Evolutionary conservation across 2,888 invertebrate genomes (phyloP), one percentile per base, ranked within the genome.

Genomic region (Lasioglossum figueresi): DNA sequence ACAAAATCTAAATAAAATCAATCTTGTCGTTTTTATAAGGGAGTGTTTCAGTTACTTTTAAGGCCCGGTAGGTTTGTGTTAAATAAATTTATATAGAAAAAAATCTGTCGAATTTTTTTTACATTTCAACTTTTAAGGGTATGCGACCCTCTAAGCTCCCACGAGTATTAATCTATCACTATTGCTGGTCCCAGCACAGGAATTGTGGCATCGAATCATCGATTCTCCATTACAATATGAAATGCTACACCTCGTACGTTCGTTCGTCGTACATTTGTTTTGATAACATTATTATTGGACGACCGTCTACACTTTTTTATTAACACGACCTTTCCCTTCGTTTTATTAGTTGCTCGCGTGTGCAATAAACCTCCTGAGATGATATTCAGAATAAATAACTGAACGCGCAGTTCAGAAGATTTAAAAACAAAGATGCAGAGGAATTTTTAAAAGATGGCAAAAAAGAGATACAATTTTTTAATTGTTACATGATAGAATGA

Each of bases 191-290:
- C 12, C 1, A n/a, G 10, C 12, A n/a, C 56, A 23, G 12, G 56
- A n/a, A 56, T n/a, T n/a, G 56, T n/a, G n/a, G 56, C n/a, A 56
- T 56, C 56, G 56, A n/a, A n/a, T 56, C 56, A 56, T 56, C 68
- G 27, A 77, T 81, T 63, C 27, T 63, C 6, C 71, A 63, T 76
- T 81, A 48, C 59, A 63, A 40, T n/a, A 31, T 8, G 68, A 45
- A 73, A 75, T 68, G 14, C 12, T 16, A 3, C 16, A 52, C 70
- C 14, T 56, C n/a, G 10, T 68, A 52, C 4, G 4, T 6, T 59
- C 34, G 40, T 59, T 70, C 48, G n/a, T 4, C 19, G 4, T 43
- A 19, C 27, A 43, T 70, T 68, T 45, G 56, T 45, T 45, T 45
- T n/a, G 6, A 40, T 45, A 10, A 0, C 31, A 37, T n/a, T 14